phyloP scores from a whole-genome alignment of 1,140 invertebrate species.

The Polyergus mexicanus region DNA sequence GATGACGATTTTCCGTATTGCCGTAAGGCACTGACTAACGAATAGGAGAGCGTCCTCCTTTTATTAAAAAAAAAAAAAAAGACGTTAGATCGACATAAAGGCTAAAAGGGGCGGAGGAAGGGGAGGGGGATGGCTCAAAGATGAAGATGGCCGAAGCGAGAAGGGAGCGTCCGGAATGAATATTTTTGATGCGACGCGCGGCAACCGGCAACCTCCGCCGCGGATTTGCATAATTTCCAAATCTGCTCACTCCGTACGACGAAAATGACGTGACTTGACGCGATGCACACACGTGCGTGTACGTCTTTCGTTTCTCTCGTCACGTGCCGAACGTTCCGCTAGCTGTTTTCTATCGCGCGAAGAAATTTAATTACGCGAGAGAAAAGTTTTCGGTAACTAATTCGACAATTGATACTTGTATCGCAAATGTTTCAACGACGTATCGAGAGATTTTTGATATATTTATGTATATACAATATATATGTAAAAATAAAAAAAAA shows the following conservation, averaged over 20 bases:
- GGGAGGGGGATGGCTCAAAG: background rate
- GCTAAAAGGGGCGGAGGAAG: background rate
- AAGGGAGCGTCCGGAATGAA: conserved; percentile 64
- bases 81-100: conserved; percentile 26
- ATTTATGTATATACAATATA: background rate
- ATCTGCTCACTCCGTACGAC: conserved; percentile 74
- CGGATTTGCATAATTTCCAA: conserved; percentile 84
- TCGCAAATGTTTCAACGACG: background rate
- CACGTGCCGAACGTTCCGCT: conserved; percentile 33
- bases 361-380: conserved; percentile 19
- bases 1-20: background rate
- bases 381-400: background rate
- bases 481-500: background rate
- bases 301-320: conserved; percentile 24
- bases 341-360: background rate
- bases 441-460: background rate
- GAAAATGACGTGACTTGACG: conserved; percentile 76
- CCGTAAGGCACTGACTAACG: background rate
- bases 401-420: background rate
- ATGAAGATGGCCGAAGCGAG: conserved; percentile 17
- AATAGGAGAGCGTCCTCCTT: conserved; percentile 2
- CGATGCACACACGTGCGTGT: conserved; percentile 57
- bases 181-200: conserved; percentile 76
- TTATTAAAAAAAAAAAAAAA: background rate
- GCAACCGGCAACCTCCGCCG: conserved; percentile 46